Percentiles rank a stretch among this genome's conserved stretches.
Evolutionary conservation across 2,797 vertebrate species (phyloP).

Genomic region (Trachops cirrhosus): DNA sequence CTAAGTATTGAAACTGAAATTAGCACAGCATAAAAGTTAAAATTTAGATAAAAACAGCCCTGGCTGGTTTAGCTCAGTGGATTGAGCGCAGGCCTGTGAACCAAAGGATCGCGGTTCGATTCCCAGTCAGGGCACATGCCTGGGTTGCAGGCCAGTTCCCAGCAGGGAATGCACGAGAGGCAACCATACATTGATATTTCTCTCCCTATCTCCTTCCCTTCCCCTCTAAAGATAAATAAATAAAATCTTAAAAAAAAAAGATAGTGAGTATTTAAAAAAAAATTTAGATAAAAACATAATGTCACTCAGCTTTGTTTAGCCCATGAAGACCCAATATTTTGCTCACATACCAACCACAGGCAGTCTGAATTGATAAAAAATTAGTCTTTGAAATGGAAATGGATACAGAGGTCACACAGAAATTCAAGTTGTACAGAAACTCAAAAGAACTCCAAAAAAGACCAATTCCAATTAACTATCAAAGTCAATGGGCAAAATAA

Average conservation of each 20-base stretch:
- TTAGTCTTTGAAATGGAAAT: slow-evolving; percentile 40
- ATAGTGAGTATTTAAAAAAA: no score
- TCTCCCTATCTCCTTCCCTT: no score
- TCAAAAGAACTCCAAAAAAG: not conserved
- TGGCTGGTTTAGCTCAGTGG: no score
- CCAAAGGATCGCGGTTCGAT: no score
- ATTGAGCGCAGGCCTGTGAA: no score
- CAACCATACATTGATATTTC: no score
- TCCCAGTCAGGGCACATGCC: no score
- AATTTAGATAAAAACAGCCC: not conserved
- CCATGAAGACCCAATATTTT: slow-evolving; percentile 23
- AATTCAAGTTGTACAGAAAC: slow-evolving; percentile 24
- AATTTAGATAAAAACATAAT: slow-evolving; percentile 20
- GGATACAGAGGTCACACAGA: not conserved
- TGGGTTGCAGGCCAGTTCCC: no score
- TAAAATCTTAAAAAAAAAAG: no score
- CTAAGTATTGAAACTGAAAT: slow-evolving; percentile 27
- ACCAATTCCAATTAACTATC: not conserved
- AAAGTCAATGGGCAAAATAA: not conserved
- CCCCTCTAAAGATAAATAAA: no score
- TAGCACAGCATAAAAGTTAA: slow-evolving; percentile 10
- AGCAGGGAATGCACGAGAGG: no score
- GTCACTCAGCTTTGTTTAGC: slow-evolving; percentile 10
- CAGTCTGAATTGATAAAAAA: slow-evolving; percentile 10
- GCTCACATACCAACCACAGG: not conserved